Evolutionary conservation across 2,113 vertebrate genomes (phyloP).

Genomic region (Platysternon megacephalum): DNA sequence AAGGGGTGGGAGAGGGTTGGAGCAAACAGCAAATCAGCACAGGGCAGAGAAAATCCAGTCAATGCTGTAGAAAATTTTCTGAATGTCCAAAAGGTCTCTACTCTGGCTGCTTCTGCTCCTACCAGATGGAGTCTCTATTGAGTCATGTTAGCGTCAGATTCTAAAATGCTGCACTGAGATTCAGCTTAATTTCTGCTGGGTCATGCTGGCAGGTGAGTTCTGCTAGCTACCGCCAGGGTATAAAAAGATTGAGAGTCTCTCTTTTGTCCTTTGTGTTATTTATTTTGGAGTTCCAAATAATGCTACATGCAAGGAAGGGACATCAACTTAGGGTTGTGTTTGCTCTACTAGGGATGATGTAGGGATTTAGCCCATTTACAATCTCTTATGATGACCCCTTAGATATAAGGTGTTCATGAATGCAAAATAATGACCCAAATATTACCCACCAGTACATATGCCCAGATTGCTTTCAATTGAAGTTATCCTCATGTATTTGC

Average conservation of each 20-base stretch:
- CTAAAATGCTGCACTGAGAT: not conserved
- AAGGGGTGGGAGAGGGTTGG: not conserved
- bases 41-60: not conserved
- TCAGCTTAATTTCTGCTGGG: not conserved
- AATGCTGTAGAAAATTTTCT: not conserved
- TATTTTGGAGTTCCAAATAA: not conserved
- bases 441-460: not conserved
- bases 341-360: not conserved
- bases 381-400: not conserved
- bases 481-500: fast-evolving
- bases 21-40: not conserved
- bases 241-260: not conserved
- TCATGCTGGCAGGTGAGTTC: not conserved
- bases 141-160: not conserved
- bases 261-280: not conserved
- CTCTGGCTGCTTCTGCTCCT: not conserved
- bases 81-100: not conserved
- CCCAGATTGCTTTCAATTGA: not conserved
- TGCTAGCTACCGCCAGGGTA: not conserved
- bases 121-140: not conserved
- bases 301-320: not conserved
- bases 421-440: not conserved
- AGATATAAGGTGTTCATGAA: not conserved
- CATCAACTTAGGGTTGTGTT: not conserved
- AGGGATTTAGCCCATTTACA: not conserved